Evolutionary conservation across 2,113 vertebrate genomes (phyloP), one percentile per base, ranked within the genome.

Genomic region (Proterorhinus semilunaris): DNA sequence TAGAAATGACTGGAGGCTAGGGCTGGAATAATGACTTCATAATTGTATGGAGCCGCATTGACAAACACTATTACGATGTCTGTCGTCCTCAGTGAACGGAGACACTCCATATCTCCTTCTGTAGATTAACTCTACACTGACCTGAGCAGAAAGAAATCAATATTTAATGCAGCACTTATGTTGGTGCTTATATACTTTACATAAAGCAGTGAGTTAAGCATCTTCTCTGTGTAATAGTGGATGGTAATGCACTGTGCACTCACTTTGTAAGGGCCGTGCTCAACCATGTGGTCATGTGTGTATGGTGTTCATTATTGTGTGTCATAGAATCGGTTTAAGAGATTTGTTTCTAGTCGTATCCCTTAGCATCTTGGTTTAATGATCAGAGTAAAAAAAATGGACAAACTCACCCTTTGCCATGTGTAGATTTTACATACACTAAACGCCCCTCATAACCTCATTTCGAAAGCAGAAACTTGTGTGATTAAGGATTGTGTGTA

Each of bases 61-160:
- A 73, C 72, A 71, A 75, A 68, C 62, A 61, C 54, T 36, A 70
- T 75, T 79, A 72, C 51, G 63, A 71, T 58, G 54, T 43, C 12
- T 58, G 55, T 42, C 9, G 62, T 69, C 50, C 44, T 13, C 45
- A 51, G 55, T 27, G 9, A 13, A 49, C 69, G 43, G 63, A 68
- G 69, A 66, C 5, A 10, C 45, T 21, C 61, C 45, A 10, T 21
- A 21, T 27, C 47, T 16, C 48, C 36, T 6, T 15, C 53, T 61
- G 46, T 58, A 42, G 57, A 46, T 17, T 65, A 9, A 16, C 62
- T 50, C 10, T 43, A 16, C 50, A 12, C 42, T 50, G 21, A 68
- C 49, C 45, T 10, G 27, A 74, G 51, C 10, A 58, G 3, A 55
- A 2, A 62, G 17, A 63, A 50, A 61, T 67, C 36, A 13, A 16